Percentiles rank a stretch among this genome's conserved stretches.
These are phyloP conservation scores for Ethmia dodecea DNA, from an alignment of 2,888 invertebrate genomes.

Conservation along the genomic window DNA sequence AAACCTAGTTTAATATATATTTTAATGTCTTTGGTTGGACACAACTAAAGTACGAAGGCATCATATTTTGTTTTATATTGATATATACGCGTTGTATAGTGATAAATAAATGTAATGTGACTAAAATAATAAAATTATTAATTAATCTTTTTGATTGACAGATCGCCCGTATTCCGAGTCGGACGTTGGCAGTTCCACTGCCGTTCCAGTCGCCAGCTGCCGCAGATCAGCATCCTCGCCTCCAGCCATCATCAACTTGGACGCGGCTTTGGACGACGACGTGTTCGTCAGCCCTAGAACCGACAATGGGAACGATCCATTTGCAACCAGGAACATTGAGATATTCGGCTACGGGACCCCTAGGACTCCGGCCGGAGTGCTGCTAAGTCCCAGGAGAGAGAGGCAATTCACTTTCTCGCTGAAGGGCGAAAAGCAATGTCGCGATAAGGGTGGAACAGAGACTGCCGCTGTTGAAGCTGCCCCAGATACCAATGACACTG, in stretches of 20 bases:
- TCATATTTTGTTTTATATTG: too few relatives aligned
- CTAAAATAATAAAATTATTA: too few relatives aligned
- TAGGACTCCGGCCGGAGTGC: constrained; percentile 61
- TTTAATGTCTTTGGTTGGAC: too few relatives aligned
- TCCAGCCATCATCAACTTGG: constrained; percentile 52
- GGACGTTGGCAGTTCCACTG: constrained; percentile 43
- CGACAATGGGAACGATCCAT: constrained; percentile 56
- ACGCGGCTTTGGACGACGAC: constrained; percentile 65
- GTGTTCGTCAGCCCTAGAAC: constrained; percentile 60
- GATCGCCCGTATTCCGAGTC: constrained; percentile 69
- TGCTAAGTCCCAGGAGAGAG: constrained; percentile 60
- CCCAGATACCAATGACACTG: constrained; percentile 34
- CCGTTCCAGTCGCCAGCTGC: constrained; percentile 37
- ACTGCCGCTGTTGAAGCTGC: constrained; percentile 37
- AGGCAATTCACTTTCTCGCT: constrained; percentile 60
- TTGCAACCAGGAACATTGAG: constrained; percentile 58
- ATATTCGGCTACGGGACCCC: constrained; percentile 60
- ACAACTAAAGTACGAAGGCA: too few relatives aligned
- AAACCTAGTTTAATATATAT: too few relatives aligned
- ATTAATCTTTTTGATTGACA: constrained; percentile 26
- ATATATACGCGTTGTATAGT: too few relatives aligned
- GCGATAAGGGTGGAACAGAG: constrained; percentile 69
- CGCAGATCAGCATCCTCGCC: constrained; percentile 61
- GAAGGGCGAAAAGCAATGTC: constrained; percentile 67
- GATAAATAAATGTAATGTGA: too few relatives aligned